Percentiles rank a stretch among this genome's conserved stretches.
Evolutionary conservation across 2,113 vertebrate genomes (phyloP).

Genomic region (Rattus rattus): DNA sequence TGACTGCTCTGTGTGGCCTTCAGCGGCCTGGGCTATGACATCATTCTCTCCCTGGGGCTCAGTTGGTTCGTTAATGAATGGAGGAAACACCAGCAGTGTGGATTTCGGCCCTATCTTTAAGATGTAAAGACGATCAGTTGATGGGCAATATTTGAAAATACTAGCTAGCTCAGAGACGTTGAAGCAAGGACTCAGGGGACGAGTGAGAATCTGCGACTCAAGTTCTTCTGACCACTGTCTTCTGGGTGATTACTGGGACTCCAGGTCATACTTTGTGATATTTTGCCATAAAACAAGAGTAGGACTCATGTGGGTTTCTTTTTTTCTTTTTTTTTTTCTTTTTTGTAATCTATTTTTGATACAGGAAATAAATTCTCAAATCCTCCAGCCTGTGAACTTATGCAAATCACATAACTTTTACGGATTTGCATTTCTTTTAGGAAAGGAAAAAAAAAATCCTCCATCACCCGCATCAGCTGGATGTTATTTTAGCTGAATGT

Average conservation of each 20-base stretch:
- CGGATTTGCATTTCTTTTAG: neutral
- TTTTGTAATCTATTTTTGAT: slow-evolving; percentile 20
- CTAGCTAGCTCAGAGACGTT: neutral
- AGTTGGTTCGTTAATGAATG: neutral
- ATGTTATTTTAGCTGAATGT: slow-evolving; percentile 55
- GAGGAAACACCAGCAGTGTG: neutral
- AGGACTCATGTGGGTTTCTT: neutral
- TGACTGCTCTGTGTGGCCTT: neutral
- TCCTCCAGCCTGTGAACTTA: neutral
- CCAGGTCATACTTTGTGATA: neutral
- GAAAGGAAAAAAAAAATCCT: neutral
- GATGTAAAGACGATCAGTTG: neutral
- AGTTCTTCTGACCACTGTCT: neutral
- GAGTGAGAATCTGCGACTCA: neutral
- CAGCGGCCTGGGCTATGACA: neutral
- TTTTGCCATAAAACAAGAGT: neutral
- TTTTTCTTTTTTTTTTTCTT: neutral
- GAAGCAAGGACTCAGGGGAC: neutral
- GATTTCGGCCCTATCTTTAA: neutral
- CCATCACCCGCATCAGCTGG: neutral
- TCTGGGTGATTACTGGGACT: neutral
- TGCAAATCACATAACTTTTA: neutral
- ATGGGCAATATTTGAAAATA: neutral
- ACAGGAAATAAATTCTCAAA: slow-evolving; percentile 13
- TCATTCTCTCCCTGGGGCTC: neutral